Evolutionary conservation across 2,888 invertebrate genomes (phyloP).

Genomic region (Tetragonula carbonaria): DNA sequence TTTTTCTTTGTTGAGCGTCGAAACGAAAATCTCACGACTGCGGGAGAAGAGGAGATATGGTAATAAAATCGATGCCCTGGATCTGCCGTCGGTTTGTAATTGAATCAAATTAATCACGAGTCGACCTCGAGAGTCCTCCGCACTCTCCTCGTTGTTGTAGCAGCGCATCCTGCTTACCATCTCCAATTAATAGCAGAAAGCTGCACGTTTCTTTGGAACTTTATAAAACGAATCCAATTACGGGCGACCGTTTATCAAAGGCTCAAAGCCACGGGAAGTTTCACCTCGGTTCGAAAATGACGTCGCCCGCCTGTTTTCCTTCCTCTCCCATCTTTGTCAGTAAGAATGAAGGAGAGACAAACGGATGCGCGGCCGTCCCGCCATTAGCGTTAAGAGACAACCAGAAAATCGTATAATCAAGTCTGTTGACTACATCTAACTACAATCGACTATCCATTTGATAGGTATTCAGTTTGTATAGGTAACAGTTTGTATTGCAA

Average conservation of each 20-base stretch:
- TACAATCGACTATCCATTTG: not conserved
- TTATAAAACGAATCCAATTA: constrained; percentile 79
- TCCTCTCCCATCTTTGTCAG: constrained; percentile 44
- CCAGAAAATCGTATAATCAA: constrained; percentile 27
- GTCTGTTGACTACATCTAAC: not conserved
- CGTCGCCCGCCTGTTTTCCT: constrained; percentile 60
- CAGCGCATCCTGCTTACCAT: constrained; percentile 68
- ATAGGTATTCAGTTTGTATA: not conserved
- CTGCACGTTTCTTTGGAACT: constrained; percentile 74
- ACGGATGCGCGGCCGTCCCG: not conserved
- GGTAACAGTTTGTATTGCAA: not conserved
- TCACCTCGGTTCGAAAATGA: constrained; percentile 62
- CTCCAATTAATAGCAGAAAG: constrained; percentile 75
- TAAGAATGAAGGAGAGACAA: constrained; percentile 52
- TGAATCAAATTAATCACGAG: constrained; percentile 78
- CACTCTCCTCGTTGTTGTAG: constrained; percentile 67
- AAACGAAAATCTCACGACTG: constrained; percentile 45
- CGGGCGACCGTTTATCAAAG: constrained; percentile 73
- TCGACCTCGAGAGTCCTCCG: constrained; percentile 65
- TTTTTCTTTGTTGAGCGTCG: not conserved
- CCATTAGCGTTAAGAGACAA: constrained; percentile 31
- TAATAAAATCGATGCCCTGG: constrained; percentile 77
- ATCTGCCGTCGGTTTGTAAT: constrained; percentile 74
- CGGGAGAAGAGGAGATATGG: constrained; percentile 51
- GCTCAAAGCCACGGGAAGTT: constrained; percentile 70